Base-by-base conservation (phyloP, 1,140 invertebrate species). In the Drosophila santomea region DNA sequence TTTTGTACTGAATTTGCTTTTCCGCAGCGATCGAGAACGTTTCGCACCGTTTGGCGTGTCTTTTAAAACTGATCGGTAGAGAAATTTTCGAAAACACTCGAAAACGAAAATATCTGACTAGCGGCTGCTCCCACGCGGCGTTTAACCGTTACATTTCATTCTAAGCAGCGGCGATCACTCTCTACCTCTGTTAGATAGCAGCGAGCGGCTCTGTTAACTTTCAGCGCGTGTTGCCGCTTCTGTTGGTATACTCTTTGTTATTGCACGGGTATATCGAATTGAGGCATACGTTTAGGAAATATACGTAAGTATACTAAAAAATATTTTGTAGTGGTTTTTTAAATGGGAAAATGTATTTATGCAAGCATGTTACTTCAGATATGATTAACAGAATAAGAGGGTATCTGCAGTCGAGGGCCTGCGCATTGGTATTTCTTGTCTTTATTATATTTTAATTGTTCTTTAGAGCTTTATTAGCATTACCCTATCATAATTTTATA, bases 61-160 rank as follows among this genome's bases (percentile, higher is more conserved):
- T 73, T 86, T 90, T 66, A 36, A 86, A 90, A 90, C 85, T 90
- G 78, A 85, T 78, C 61, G 43, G 66, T 55, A 74, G 71, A 74
- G 72, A 74, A 74, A 74, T 71, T 79, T 74, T 90, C 68, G 52
- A 67, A 82, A 85, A 80, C 74, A 54, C 78, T 80, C 54, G 74
- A 50, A 71, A 68, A 76, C 54, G 74, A 50, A 71, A 68, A 76
- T 67, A 52, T 39, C 63, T n/a, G 54, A 47, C 10, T 39, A 45
- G 47, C 60, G 15, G 63, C 39, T 39, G 41, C 52, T 76, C 72
- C 63, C 73, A 66, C 59, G 60, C 79, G 79, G 32, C 75, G 68
- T 68, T 71, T 39, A 51, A 48, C 51, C 44, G 52, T 64, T 74
- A 74, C 69, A 74, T 51, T 74, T 74, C 63, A 73, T 74, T 74